A percentile compares a stretch with the other conserved stretches of the same genome.
Evolutionary conservation across 2,888 invertebrate species (phyloP).

Genomic region (Chymomyza procnemis): DNA sequence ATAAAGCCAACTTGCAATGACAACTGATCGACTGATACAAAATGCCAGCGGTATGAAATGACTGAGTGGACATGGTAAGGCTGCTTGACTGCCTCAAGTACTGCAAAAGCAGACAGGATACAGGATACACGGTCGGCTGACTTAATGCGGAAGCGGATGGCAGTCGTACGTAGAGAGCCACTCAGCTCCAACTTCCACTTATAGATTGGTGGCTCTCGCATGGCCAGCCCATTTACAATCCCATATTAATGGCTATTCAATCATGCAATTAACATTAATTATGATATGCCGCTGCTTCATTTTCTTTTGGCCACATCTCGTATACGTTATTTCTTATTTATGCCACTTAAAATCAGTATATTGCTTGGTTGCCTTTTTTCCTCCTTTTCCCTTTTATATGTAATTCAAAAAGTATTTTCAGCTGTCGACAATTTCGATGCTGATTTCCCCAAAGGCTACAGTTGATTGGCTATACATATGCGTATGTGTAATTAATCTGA

Average conservation of each 20-base stretch:
- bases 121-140: slow-evolving; percentile 21
- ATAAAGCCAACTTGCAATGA: background rate
- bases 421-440: slow-evolving; percentile 3
- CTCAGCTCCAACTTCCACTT: background rate
- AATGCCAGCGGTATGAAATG: slow-evolving; percentile 6
- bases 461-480: background rate
- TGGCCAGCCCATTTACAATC: slow-evolving; percentile 13
- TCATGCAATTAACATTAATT: slow-evolving; percentile 70
- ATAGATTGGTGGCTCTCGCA: background rate
- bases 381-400: background rate
- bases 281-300: slow-evolving; percentile 39
- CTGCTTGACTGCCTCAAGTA: slow-evolving; percentile 6
- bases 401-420: background rate
- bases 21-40: background rate
- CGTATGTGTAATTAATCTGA: slow-evolving; percentile 38
- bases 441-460: slow-evolving; percentile 49
- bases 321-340: slow-evolving; percentile 26
- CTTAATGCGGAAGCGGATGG: slow-evolving; percentile 12
- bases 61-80: slow-evolving; percentile 22
- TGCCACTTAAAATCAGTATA: slow-evolving; percentile 1
- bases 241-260: slow-evolving; percentile 44
- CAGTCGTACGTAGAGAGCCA: background rate
- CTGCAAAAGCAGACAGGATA: slow-evolving; percentile 1
- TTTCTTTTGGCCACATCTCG: slow-evolving; percentile 22
- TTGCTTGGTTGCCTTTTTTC: background rate